These are phyloP conservation scores for Carpatolechia fugitivella DNA, from an alignment of 2,888 invertebrate genomes.

Conservation along the genomic window DNA sequence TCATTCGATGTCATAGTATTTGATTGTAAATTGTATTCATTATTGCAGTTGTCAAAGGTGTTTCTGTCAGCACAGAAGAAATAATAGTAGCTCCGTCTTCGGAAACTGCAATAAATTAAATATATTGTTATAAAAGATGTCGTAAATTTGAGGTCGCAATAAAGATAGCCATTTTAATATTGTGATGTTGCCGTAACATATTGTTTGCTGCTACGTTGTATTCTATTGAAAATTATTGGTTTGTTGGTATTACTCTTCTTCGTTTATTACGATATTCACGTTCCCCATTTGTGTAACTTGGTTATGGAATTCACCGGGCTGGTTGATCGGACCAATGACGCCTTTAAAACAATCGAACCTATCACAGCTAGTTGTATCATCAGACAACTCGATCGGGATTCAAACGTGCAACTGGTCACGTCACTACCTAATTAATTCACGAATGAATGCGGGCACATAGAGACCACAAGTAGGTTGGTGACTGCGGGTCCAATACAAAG, in stretches of 20 bases:
- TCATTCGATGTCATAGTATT: neutral
- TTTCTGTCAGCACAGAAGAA: neutral
- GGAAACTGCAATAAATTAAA: neutral
- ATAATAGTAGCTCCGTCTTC: neutral
- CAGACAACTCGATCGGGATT: neutral
- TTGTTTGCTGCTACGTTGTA: too few relatives aligned
- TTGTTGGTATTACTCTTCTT: too few relatives aligned
- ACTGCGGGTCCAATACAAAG: neutral
- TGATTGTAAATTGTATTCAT: neutral
- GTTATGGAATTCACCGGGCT: too few relatives aligned
- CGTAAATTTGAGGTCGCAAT: neutral
- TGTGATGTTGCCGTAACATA: too few relatives aligned
- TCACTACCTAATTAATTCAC: slow-evolving; percentile 6
- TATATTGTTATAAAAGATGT: neutral
- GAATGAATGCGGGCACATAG: neutral
- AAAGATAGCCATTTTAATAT: too few relatives aligned
- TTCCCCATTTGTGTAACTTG: too few relatives aligned
- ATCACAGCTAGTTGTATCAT: slow-evolving; percentile 7
- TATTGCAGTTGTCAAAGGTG: neutral
- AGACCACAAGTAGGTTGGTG: slow-evolving; percentile 1
- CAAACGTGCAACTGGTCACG: slow-evolving; percentile 2
- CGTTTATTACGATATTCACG: too few relatives aligned
- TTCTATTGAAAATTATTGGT: too few relatives aligned
- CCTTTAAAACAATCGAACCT: slow-evolving; percentile 2
- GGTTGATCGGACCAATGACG: neutral